Percentiles rank a stretch among this genome's conserved stretches.
phyloP scores from a whole-genome alignment of 2,797 vertebrate genomes.

The Carapus acus region DNA sequence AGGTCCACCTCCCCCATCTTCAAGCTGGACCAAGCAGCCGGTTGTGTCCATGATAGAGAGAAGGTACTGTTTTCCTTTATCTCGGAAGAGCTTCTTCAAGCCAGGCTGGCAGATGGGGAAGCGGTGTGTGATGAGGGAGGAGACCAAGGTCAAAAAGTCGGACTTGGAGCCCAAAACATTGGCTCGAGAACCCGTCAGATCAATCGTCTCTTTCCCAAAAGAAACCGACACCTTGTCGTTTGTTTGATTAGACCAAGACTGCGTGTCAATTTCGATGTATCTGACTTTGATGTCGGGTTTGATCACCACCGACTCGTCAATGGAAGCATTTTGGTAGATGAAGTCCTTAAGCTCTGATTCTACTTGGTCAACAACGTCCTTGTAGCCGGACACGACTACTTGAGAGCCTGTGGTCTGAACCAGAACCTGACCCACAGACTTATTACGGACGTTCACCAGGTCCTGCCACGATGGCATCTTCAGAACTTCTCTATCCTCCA shows the following conservation, averaged over 20 bases:
- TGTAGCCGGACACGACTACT: conserved; percentile 73
- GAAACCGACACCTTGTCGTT: conserved; percentile 55
- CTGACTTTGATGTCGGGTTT: conserved; percentile 46
- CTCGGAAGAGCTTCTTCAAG: conserved; percentile 70
- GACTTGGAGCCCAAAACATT: conserved; percentile 52
- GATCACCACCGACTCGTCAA: conserved; percentile 59
- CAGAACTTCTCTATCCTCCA: conserved; percentile 65
- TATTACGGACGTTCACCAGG: conserved; percentile 54
- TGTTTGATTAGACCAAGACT: conserved; percentile 35
- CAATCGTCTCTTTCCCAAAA: conserved; percentile 59
- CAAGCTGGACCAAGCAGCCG: conserved; percentile 72
- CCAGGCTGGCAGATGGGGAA: conserved; percentile 71
- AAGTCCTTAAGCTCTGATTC: conserved; percentile 62
- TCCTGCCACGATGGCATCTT: conserved; percentile 65
- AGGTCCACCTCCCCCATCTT: conserved; percentile 39
- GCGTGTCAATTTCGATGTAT: conserved; percentile 66
- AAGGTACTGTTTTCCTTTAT: conserved; percentile 53
- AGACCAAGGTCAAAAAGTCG: conserved; percentile 44
- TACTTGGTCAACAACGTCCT: conserved; percentile 49
- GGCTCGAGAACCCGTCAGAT: conserved; percentile 70
- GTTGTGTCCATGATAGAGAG: conserved; percentile 40
- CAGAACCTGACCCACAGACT: conserved; percentile 37
- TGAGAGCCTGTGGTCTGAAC: conserved; percentile 46
- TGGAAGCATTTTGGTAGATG: conserved; percentile 62
- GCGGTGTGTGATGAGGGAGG: conserved; percentile 51